Conservation (phyloP, 2,113 vertebrate species). For the Brachyhypopomus occidentalis region DNA sequence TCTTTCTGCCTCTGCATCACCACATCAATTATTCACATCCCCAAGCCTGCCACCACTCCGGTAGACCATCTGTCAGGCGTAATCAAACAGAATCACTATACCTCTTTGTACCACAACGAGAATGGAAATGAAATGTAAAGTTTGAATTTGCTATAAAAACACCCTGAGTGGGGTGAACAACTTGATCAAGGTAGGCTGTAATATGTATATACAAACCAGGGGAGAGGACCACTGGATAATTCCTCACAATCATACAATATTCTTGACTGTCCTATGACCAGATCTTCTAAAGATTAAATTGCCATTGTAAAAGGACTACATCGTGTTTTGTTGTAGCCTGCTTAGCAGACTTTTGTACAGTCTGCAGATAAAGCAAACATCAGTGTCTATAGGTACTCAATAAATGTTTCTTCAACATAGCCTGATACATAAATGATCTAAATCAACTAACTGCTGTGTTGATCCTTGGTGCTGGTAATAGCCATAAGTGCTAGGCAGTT, state of each 20-base stretch:
- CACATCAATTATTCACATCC: constrained; percentile 72
- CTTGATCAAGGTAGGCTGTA: too few species aligned
- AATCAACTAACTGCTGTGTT: too few species aligned
- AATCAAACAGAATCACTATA: constrained; percentile 60
- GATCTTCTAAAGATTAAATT: background rate
- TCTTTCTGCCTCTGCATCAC: constrained; percentile 64
- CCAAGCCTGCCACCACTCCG: constrained; percentile 60
- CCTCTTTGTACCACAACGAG: constrained; percentile 41
- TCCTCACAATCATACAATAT: background rate
- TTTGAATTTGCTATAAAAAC: background rate
- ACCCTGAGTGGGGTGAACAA: too few species aligned
- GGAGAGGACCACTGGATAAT: background rate
- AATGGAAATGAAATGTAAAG: constrained; percentile 40
- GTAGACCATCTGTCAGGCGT: constrained; percentile 51
- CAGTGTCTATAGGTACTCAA: too few species aligned
- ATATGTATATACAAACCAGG: background rate
- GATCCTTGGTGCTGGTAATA: too few species aligned
- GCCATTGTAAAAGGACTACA: too few species aligned
- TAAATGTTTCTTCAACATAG: too few species aligned
- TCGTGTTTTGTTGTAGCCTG: too few species aligned
- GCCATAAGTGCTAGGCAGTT: too few species aligned
- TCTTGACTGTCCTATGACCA: background rate
- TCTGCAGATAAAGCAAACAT: too few species aligned
- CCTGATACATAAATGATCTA: too few species aligned
- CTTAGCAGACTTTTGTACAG: too few species aligned